Conservation (phyloP, 2,888 invertebrate species). For the Agrypnus murinus region DNA sequence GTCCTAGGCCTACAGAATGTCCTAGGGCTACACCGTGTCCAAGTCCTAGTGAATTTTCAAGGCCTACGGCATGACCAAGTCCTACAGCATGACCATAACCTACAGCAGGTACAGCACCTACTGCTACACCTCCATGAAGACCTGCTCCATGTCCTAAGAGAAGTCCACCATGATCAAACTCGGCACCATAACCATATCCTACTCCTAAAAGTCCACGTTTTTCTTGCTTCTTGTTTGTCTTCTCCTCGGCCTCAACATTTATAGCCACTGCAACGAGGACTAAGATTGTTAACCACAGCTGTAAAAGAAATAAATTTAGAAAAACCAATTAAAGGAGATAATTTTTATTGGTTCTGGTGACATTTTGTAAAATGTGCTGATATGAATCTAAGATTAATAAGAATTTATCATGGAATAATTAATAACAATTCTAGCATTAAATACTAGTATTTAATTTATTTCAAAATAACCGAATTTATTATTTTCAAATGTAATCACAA, state of each 20-base stretch:
- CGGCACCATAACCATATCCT: constrained; percentile 87
- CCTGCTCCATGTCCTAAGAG: constrained; percentile 77
- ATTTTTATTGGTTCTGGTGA: too few relatives aligned
- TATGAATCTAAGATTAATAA: constrained; percentile 36
- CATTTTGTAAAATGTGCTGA: neutral
- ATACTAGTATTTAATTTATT: too few relatives aligned
- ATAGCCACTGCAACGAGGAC: constrained; percentile 80
- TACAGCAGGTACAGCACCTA: too few relatives aligned
- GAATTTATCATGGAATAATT: neutral
- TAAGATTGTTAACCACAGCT: constrained; percentile 72
- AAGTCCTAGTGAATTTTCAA: too few relatives aligned
- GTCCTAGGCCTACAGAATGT: too few relatives aligned
- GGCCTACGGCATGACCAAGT: too few relatives aligned
- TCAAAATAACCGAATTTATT: too few relatives aligned
- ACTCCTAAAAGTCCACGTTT: constrained; percentile 87
- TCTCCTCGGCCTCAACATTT: constrained; percentile 80
- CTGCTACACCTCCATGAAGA: too few relatives aligned
- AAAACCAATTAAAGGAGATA: neutral
- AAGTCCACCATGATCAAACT: constrained; percentile 84
- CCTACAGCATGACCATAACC: too few relatives aligned
- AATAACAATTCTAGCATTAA: neutral
- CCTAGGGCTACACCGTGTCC: too few relatives aligned
- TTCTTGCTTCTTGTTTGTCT: constrained; percentile 86
- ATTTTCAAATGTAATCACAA: neutral
- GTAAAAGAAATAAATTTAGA: constrained; percentile 51